A percentile compares a stretch with the other conserved stretches of the same genome.
phyloP scores from a whole-genome alignment of 2,888 invertebrate species.

The Tachina grossa region DNA sequence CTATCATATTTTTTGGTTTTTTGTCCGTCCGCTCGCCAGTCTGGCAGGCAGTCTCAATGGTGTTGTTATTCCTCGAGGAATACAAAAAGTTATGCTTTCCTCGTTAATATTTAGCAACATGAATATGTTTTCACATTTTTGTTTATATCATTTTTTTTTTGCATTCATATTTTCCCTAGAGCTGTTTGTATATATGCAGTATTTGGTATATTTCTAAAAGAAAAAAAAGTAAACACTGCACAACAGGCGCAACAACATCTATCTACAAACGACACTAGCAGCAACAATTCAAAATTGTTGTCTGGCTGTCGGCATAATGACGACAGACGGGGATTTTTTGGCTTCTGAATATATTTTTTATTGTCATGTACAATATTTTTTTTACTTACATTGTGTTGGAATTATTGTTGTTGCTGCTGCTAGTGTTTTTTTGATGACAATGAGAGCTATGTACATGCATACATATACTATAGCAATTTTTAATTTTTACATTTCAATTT shows the following conservation, averaged over 20 bases:
- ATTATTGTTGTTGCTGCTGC: not conserved
- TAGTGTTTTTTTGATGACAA: slow-evolving; percentile 18
- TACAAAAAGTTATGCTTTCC: slow-evolving; percentile 19
- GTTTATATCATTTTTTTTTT: not conserved
- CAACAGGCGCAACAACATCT: slow-evolving; percentile 14
- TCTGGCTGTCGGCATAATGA: slow-evolving; percentile 60
- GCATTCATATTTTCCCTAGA: slow-evolving; percentile 4
- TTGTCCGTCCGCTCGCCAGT: not conserved
- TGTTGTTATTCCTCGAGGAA: slow-evolving; percentile 24
- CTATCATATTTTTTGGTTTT: not conserved
- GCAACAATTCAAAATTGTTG: slow-evolving; percentile 47
- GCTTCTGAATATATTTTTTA: slow-evolving; percentile 61
- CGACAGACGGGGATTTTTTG: slow-evolving; percentile 60
- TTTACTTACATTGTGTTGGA: too few relatives aligned
- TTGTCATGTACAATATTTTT: slow-evolving; percentile 64
- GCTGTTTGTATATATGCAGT: slow-evolving; percentile 30
- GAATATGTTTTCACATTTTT: not conserved
- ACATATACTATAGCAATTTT: not conserved
- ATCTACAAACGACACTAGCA: slow-evolving; percentile 15
- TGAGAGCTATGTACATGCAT: not conserved
- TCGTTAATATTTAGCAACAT: slow-evolving; percentile 28
- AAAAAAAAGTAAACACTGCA: not conserved
- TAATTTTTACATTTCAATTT: slow-evolving; percentile 29
- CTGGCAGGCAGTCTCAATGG: not conserved
- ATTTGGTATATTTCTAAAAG: slow-evolving; percentile 19